Percentiles rank a stretch among this genome's conserved stretches.
Conservation (phyloP, 2,797 vertebrate species). For the Siniperca obscura region DNA sequence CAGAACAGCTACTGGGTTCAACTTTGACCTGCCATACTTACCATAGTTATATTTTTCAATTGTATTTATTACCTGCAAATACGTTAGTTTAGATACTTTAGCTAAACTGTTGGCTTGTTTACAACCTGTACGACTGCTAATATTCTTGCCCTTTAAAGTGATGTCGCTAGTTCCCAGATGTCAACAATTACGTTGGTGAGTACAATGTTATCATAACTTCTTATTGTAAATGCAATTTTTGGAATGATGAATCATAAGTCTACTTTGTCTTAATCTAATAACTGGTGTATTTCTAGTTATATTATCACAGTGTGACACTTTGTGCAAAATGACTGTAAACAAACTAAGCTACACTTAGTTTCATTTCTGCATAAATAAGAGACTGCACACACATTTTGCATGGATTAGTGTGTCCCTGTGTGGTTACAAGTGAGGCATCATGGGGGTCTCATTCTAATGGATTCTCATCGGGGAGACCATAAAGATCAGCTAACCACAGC, state of each 20-base stretch:
- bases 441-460: constrained; percentile 53
- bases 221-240: not conserved
- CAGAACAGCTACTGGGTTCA: not conserved
- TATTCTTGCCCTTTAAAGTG: not conserved
- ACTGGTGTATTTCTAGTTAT: not conserved
- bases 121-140: not conserved
- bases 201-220: no score
- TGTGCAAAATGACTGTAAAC: not conserved
- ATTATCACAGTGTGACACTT: not conserved
- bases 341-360: constrained; percentile 39
- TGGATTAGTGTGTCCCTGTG: constrained; percentile 4
- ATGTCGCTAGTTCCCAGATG: not conserved
- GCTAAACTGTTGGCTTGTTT: not conserved
- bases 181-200: not conserved
- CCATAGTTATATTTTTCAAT: not conserved
- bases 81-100: not conserved
- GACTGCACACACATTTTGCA: constrained; percentile 7
- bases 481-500: constrained; percentile 75
- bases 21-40: not conserved
- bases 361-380: constrained; percentile 68
- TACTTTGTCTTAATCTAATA: not conserved
- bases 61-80: not conserved
- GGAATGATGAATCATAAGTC: not conserved
- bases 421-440: constrained; percentile 27
- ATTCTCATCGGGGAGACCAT: constrained; percentile 49